Evolutionary conservation across 2,797 vertebrate genomes (phyloP).

Genomic region (Echeneis naucrates): DNA sequence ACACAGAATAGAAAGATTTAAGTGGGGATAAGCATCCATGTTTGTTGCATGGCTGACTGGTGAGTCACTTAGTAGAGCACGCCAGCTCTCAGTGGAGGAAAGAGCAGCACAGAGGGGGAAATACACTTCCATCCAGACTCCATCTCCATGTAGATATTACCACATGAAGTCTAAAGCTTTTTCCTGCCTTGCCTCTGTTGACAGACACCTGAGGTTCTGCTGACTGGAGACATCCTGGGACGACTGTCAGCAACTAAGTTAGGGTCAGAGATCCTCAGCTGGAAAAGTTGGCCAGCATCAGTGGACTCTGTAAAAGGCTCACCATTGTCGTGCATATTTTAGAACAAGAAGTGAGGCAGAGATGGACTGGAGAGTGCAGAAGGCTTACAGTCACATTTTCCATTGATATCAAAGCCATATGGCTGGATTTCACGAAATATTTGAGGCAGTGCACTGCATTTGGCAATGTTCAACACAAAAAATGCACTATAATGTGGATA

Average conservation of each 20-base stretch:
- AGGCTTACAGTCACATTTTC: conserved; percentile 85
- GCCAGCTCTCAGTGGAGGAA: conserved; percentile 70
- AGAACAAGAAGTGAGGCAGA: conserved; percentile 59
- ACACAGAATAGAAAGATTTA: conserved; percentile 49
- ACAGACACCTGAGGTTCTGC: conserved; percentile 77
- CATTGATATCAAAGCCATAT: conserved; percentile 88
- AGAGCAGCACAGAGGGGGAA: conserved; percentile 52
- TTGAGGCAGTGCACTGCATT: conserved; percentile 67
- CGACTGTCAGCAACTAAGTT: conserved; percentile 61
- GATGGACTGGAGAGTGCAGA: conserved; percentile 66
- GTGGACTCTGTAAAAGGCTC: conserved; percentile 56
- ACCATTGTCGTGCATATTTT: conserved; percentile 69
- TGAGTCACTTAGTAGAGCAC: conserved; percentile 71
- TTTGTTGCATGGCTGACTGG: conserved; percentile 70
- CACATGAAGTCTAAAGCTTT: conserved; percentile 63
- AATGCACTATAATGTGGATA: conserved; percentile 53
- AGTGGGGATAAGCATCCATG: conserved; percentile 65
- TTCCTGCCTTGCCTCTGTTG: conserved; percentile 71
- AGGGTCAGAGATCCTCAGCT: conserved; percentile 71
- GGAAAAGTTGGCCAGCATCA: conserved; percentile 60
- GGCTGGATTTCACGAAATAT: conserved; percentile 80
- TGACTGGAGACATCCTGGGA: conserved; percentile 75
- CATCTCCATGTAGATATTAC: conserved; percentile 72
- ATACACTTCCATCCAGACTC: conserved; percentile 68
- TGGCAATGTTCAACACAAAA: conserved; percentile 64